Evolutionary conservation across 2,888 invertebrate species (phyloP).

Genomic region (Lasioglossum malachurum): DNA sequence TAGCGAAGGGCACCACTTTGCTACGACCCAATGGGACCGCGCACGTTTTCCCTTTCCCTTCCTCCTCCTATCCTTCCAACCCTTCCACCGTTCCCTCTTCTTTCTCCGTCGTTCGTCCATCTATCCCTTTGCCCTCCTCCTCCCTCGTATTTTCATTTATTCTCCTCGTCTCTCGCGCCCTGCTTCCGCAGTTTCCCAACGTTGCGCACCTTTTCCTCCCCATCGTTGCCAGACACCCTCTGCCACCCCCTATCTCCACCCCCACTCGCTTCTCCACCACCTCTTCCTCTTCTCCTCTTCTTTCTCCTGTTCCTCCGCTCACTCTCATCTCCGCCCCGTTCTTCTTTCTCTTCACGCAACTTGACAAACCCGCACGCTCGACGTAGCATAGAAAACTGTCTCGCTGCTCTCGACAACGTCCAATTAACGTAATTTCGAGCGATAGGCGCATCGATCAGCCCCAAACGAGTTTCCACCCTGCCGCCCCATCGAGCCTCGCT

Average conservation of each 20-base stretch:
- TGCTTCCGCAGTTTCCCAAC: slow-evolving; percentile 25
- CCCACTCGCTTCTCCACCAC: background rate
- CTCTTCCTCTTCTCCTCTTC: background rate
- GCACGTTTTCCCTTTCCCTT: slow-evolving; percentile 42
- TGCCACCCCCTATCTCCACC: background rate
- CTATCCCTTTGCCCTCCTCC: slow-evolving; percentile 16
- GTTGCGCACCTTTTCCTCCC: background rate
- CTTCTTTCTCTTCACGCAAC: slow-evolving; percentile 45
- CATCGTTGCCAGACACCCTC: slow-evolving; percentile 7
- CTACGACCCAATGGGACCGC: slow-evolving; percentile 67
- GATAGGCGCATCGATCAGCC: slow-evolving; percentile 75
- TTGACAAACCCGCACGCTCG: slow-evolving; percentile 61
- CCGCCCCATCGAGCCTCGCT: slow-evolving; percentile 30
- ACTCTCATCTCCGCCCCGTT: background rate
- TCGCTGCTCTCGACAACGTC: slow-evolving; percentile 76
- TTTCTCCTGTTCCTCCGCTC: background rate
- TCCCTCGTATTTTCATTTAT: slow-evolving; percentile 17
- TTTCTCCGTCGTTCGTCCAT: background rate
- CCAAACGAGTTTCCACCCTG: slow-evolving; percentile 53
- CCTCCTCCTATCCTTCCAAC: slow-evolving; percentile 20
- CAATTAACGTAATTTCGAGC: slow-evolving; percentile 79
- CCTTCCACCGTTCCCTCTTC: slow-evolving; percentile 29
- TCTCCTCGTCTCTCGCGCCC: background rate
- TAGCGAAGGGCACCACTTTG: slow-evolving; percentile 68
- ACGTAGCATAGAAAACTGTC: slow-evolving; percentile 74